Evolutionary conservation across 2,797 vertebrate genomes (phyloP).

Genomic region (Neolamprologus multifasciatus): DNA sequence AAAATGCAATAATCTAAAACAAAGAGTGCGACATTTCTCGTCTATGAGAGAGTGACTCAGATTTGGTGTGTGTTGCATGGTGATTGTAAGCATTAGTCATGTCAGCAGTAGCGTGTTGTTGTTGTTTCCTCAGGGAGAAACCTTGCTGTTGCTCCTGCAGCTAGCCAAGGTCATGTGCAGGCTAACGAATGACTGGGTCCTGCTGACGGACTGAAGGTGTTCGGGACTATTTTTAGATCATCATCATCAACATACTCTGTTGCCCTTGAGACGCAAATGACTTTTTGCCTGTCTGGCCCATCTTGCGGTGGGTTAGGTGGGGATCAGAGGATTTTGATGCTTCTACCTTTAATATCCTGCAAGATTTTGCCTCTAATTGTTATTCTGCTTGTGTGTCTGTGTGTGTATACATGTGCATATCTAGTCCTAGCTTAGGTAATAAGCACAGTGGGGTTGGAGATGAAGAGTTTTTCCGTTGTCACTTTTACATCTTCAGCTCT

Average conservation of each 20-base stretch:
- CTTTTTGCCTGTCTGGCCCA: conserved; percentile 24
- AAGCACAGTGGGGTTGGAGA: neutral
- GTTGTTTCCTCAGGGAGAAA: conserved; percentile 26
- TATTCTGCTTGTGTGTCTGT: neutral
- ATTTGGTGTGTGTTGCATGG: neutral
- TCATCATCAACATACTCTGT: conserved; percentile 16
- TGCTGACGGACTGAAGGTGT: conserved; percentile 52
- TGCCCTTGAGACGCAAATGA: conserved; percentile 40
- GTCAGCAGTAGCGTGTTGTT: conserved; percentile 6
- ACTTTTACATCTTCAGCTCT: neutral
- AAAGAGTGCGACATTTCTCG: neutral
- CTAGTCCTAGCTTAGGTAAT: neutral
- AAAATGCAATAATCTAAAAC: neutral
- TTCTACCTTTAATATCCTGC: conserved; percentile 15
- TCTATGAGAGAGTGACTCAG: conserved; percentile 28
- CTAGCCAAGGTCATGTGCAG: conserved; percentile 53
- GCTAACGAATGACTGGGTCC: conserved; percentile 24
- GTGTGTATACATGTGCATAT: neutral
- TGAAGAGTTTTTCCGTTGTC: neutral
- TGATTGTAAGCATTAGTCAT: conserved; percentile 18
- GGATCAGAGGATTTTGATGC: neutral
- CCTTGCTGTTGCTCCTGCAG: conserved; percentile 30
- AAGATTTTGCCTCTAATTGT: conserved; percentile 1
- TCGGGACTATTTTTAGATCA: conserved; percentile 51
- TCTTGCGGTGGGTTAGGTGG: conserved; percentile 10